Evolutionary conservation across 2,888 invertebrate genomes (phyloP).

Genomic region (Papilio elwesi): DNA sequence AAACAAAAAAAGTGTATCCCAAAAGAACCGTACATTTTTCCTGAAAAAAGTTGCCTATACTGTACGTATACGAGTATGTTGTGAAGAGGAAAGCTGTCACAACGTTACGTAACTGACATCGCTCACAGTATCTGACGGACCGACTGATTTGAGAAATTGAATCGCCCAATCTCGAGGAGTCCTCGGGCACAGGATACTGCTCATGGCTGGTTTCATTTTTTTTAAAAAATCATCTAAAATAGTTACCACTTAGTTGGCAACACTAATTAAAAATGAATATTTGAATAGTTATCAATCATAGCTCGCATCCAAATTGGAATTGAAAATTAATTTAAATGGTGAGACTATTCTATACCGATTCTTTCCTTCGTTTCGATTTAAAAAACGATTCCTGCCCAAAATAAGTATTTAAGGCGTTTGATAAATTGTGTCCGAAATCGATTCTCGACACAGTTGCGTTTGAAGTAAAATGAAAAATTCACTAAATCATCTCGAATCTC

Average conservation of each 20-base stretch:
- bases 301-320: not conserved
- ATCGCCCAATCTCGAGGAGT: conserved; percentile 68
- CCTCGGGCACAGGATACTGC: conserved; percentile 53
- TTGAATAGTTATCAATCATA: not conserved
- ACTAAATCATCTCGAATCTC: conserved; percentile 70
- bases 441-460: conserved; percentile 72
- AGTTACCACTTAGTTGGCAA: no score
- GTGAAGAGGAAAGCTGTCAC: conserved; percentile 58
- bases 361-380: conserved; percentile 68
- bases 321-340: not conserved
- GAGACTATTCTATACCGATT: conserved; percentile 45
- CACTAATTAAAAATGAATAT: no score
- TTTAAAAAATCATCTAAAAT: no score
- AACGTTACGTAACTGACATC: conserved; percentile 67
- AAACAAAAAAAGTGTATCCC: no score
- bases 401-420: conserved; percentile 72
- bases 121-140: conserved; percentile 76
- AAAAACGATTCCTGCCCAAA: conserved; percentile 61
- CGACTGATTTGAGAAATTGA: conserved; percentile 81
- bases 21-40: no score
- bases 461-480: conserved; percentile 76
- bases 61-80: conserved; percentile 1
- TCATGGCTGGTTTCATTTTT: conserved; percentile 42
- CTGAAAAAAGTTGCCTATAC: not conserved
- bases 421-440: conserved; percentile 75